Percentiles rank a stretch among this genome's conserved stretches.
These are phyloP conservation scores for Scomberomorus guttatus DNA, from an alignment of 2,797 vertebrate genomes.

Conservation along the genomic window DNA sequence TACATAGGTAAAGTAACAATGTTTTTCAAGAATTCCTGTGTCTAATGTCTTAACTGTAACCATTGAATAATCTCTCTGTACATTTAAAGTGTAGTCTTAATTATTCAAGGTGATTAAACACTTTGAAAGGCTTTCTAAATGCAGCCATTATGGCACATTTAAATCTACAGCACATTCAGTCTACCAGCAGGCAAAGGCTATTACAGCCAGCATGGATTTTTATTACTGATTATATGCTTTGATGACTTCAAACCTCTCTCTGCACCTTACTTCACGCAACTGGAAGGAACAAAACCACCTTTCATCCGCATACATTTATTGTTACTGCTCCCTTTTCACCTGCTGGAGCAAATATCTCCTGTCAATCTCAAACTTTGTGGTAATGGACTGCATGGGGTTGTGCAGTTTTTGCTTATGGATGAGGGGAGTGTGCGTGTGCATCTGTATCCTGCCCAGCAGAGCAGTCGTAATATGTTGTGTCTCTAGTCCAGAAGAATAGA, in stretches of 20 bases:
- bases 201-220: constrained; percentile 78
- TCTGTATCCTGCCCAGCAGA: constrained; percentile 18
- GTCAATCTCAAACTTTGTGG: constrained; percentile 30
- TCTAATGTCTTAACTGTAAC: constrained; percentile 17
- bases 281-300: constrained; percentile 35
- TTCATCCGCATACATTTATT: constrained; percentile 23
- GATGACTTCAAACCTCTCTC: constrained; percentile 66
- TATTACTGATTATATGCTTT: constrained; percentile 78
- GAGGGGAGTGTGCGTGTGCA: constrained; percentile 1
- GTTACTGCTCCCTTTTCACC: constrained; percentile 27
- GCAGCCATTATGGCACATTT: constrained; percentile 72
- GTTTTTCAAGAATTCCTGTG: constrained; percentile 10
- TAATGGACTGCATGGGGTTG: constrained; percentile 11
- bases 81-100: constrained; percentile 65
- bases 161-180: constrained; percentile 57
- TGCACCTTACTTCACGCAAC: constrained; percentile 51
- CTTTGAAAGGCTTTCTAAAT: constrained; percentile 72
- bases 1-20: constrained; percentile 8
- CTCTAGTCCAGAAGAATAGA: constrained; percentile 29
- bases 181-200: constrained; percentile 73
- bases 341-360: constrained; percentile 4
- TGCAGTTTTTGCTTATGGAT: constrained; percentile 23
- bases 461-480: constrained; percentile 35
- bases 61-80: constrained; percentile 36
- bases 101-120: constrained; percentile 72